Evolutionary conservation across 2,797 vertebrate species (phyloP).

Genomic region (Orestias chungarensis): DNA sequence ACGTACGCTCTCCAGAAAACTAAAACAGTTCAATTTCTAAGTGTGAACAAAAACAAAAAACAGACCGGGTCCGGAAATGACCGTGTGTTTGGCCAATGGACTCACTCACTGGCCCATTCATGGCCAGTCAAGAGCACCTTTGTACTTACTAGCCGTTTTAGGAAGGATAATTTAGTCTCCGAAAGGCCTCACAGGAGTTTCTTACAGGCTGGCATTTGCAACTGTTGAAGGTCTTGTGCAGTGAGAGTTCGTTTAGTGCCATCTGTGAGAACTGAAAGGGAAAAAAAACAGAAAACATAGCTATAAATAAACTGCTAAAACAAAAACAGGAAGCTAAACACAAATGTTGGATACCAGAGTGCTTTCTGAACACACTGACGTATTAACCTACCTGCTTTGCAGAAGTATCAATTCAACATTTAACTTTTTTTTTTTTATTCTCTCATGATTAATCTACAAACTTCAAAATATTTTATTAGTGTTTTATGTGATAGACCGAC

Average conservation of each 20-base stretch:
- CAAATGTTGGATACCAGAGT: background rate
- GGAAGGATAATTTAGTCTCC: slow-evolving; percentile 23
- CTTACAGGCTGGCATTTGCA: slow-evolving; percentile 20
- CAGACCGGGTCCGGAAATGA: slow-evolving; percentile 53
- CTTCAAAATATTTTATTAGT: background rate
- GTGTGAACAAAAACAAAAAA: slow-evolving; percentile 25
- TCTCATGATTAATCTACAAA: background rate
- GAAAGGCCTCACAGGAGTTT: background rate
- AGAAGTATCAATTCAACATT: background rate
- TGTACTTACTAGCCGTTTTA: slow-evolving; percentile 52
- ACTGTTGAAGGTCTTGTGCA: slow-evolving; percentile 3
- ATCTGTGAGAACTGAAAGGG: slow-evolving; percentile 16
- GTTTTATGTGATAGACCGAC: background rate
- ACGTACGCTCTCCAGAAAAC: slow-evolving; percentile 31
- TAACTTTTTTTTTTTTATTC: background rate
- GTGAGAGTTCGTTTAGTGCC: slow-evolving; percentile 34
- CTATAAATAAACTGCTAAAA: slow-evolving; percentile 24
- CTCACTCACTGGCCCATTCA: slow-evolving; percentile 55
- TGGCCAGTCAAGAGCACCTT: slow-evolving; percentile 66
- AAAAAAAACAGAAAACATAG: slow-evolving; percentile 11
- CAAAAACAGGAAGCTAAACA: background rate
- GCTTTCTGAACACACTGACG: background rate
- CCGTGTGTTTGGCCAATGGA: slow-evolving; percentile 15
- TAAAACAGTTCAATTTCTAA: slow-evolving; percentile 25
- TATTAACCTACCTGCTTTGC: background rate